phyloP scores from a whole-genome alignment of 2,797 vertebrate species.

The Sebastes nivosus region DNA sequence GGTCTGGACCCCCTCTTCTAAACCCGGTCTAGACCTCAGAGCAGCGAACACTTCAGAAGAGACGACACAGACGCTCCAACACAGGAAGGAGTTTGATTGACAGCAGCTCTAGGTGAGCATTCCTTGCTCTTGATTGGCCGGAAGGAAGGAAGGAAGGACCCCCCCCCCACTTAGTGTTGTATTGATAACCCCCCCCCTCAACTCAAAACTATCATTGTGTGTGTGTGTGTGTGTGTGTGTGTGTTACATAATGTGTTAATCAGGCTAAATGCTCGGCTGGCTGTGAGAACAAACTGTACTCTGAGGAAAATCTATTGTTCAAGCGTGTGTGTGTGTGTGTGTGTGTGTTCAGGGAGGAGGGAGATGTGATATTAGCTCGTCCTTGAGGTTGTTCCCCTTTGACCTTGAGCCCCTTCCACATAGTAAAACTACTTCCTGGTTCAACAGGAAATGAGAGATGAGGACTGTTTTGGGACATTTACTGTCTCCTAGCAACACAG shows the following conservation, averaged over 20 bases:
- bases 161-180: neutral
- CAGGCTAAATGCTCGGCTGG: slow-evolving; percentile 4
- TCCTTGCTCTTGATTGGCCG: slow-evolving; percentile 64
- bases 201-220: neutral
- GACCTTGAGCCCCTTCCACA: slow-evolving; percentile 26
- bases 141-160: slow-evolving; percentile 67
- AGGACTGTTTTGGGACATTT: slow-evolving; percentile 2
- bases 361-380: slow-evolving; percentile 22
- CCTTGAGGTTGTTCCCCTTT: slow-evolving; percentile 49
- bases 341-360: neutral
- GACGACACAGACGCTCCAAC: neutral
- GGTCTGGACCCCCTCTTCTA: neutral
- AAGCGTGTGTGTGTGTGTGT: neutral
- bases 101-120: slow-evolving; percentile 49
- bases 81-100: slow-evolving; percentile 54
- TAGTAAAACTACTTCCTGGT: slow-evolving; percentile 59
- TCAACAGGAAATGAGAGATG: slow-evolving; percentile 21
- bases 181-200: slow-evolving; percentile 50
- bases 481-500: slow-evolving; percentile 21
- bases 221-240: neutral
- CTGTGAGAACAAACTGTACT: slow-evolving; percentile 52
- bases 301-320: slow-evolving; percentile 38
- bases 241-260: slow-evolving; percentile 57
- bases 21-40: neutral
- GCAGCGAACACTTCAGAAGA: neutral